A percentile compares a stretch with the other conserved stretches of the same genome.
phyloP scores from a whole-genome alignment of 2,888 invertebrate genomes.

The Scaptomyza polygonia region DNA sequence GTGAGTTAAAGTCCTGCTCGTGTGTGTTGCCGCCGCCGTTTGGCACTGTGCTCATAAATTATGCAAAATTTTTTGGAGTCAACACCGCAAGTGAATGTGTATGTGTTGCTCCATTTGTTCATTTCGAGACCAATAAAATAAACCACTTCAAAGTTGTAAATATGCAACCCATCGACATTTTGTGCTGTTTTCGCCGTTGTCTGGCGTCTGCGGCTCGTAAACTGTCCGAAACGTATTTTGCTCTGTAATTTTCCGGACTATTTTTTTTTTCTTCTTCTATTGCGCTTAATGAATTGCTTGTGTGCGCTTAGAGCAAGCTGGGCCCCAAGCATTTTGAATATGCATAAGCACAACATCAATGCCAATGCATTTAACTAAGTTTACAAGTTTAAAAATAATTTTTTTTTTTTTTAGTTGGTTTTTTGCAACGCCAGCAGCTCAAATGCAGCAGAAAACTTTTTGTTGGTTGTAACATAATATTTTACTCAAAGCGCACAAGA shows the following conservation, averaged over 20 bases:
- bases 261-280: conserved; percentile 61
- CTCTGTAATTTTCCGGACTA: conserved; percentile 55
- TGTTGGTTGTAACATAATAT: conserved; percentile 69
- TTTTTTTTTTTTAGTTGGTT: neutral
- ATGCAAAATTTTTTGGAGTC: conserved; percentile 70
- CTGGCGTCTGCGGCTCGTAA: conserved; percentile 79
- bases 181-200: conserved; percentile 34
- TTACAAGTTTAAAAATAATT: conserved; percentile 26
- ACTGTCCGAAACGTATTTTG: conserved; percentile 48
- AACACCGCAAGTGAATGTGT: conserved; percentile 26
- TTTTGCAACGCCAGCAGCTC: conserved; percentile 36
- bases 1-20: conserved; percentile 39
- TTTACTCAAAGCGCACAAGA: conserved; percentile 70
- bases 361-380: conserved; percentile 70
- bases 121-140: conserved; percentile 83
- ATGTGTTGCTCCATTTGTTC: conserved; percentile 76
- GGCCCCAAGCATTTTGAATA: conserved; percentile 58
- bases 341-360: conserved; percentile 66
- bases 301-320: conserved; percentile 47
- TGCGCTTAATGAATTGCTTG: conserved; percentile 76
- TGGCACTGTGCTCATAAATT: conserved; percentile 66
- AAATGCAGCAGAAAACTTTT: conserved; percentile 56
- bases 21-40: conserved; percentile 47
- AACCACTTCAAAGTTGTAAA: conserved; percentile 81
- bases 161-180: conserved; percentile 72